Evolutionary conservation across 2,888 invertebrate species (phyloP).

Genomic region (Nephrotoma guestfalica): DNA sequence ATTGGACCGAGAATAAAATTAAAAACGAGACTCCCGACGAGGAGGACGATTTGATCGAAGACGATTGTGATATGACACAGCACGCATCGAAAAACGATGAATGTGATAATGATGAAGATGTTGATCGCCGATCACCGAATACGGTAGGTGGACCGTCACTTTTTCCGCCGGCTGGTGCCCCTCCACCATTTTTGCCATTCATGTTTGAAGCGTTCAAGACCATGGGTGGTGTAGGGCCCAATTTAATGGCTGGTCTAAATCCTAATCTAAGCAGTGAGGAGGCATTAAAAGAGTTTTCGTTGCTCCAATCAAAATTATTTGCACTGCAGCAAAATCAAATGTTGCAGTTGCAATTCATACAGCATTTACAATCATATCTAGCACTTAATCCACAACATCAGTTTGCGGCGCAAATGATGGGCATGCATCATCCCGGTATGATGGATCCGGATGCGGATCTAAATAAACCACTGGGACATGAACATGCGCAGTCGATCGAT

Average conservation of each 20-base stretch:
- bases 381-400: conserved; percentile 17
- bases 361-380: conserved; percentile 82
- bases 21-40: not conserved
- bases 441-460: not conserved
- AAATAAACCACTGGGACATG: not conserved
- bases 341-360: conserved; percentile 85
- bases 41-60: not conserved
- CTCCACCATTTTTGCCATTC: conserved; percentile 47
- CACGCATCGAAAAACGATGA: not conserved
- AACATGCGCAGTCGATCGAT: not conserved
- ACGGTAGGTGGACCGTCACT: conserved; percentile 15
- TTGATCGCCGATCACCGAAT: conserved; percentile 9
- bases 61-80: conserved; percentile 2
- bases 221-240: conserved; percentile 42
- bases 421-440: not conserved
- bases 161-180: conserved; percentile 21
- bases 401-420: not conserved
- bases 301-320: conserved; percentile 78
- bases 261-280: conserved; percentile 51
- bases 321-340: conserved; percentile 92
- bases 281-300: conserved; percentile 69
- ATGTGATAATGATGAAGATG: conserved; percentile 17
- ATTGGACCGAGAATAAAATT: not conserved
- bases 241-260: conserved; percentile 65
- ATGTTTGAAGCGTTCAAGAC: conserved; percentile 86